Evolutionary conservation across 1,140 invertebrate genomes (phyloP).

Genomic region (Mercenaria mercenaria): DNA sequence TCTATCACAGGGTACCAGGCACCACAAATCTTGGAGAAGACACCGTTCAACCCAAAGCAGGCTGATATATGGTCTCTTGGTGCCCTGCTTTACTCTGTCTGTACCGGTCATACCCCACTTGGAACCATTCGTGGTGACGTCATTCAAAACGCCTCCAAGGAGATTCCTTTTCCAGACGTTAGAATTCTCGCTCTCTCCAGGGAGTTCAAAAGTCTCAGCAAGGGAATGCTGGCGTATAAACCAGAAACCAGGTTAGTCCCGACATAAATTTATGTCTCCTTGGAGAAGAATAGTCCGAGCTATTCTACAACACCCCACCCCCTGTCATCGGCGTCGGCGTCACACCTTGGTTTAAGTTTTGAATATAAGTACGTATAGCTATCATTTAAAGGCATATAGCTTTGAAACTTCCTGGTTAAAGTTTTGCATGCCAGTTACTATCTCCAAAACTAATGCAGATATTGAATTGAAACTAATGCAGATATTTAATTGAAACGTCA

Average conservation of each 20-base stretch:
- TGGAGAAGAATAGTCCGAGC: too few species aligned
- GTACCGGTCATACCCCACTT: conserved; percentile 77
- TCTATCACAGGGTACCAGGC: conserved; percentile 72
- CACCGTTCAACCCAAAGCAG: conserved; percentile 74
- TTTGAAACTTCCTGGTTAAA: too few species aligned
- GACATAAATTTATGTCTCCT: background rate
- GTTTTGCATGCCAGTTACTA: too few species aligned
- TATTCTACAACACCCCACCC: too few species aligned
- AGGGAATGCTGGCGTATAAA: conserved; percentile 73
- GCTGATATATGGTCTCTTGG: conserved; percentile 80
- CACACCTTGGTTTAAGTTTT: background rate
- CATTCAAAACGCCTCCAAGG: conserved; percentile 66
- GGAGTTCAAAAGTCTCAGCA: conserved; percentile 71
- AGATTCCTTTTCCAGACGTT: conserved; percentile 70
- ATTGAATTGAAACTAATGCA: too few species aligned
- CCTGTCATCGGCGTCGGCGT: background rate
- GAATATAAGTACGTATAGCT: too few species aligned
- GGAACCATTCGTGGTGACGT: conserved; percentile 71
- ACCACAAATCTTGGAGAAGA: conserved; percentile 76
- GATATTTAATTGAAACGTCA: too few species aligned
- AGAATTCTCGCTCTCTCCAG: conserved; percentile 68
- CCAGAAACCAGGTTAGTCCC: conserved; percentile 67
- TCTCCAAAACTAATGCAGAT: too few species aligned
- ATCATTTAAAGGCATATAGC: too few species aligned
- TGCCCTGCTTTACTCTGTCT: conserved; percentile 76